Percentiles rank a stretch among this genome's conserved stretches.
These are phyloP conservation scores for Petrolisthes cinctipes DNA, from an alignment of 2,888 invertebrate species.

Conservation along the genomic window DNA sequence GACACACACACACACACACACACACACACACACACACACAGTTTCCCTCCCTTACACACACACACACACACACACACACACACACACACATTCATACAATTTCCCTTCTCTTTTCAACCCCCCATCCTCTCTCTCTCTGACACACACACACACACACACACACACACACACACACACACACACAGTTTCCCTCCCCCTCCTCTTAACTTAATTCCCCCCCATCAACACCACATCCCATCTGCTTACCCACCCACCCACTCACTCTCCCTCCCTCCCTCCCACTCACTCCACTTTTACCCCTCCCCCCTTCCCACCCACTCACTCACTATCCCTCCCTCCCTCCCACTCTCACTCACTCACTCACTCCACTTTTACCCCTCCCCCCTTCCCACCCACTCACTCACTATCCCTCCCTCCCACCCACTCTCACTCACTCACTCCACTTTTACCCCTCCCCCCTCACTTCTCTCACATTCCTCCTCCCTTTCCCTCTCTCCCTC, in stretches of 20 bases:
- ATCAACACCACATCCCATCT: background rate
- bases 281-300: background rate
- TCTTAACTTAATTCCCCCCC: background rate
- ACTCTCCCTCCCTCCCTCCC: background rate
- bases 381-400: constrained; percentile 11
- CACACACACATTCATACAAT: background rate
- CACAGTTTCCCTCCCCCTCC: background rate
- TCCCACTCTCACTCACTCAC: too few relatives aligned
- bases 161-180: too few relatives aligned
- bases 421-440: background rate
- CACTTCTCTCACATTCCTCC: background rate
- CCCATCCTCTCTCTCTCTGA: background rate
- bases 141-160: too few relatives aligned
- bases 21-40: background rate
- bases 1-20: background rate
- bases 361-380: background rate
- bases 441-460: too few relatives aligned
- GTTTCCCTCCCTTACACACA: background rate
- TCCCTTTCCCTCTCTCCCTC: background rate
- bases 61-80: background rate
- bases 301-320: background rate
- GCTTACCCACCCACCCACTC: background rate
- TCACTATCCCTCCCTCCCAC: background rate
- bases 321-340: background rate
- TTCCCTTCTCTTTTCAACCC: background rate